Evolutionary conservation across 2,113 vertebrate species (phyloP), one percentile per base, ranked within the genome.

Genomic region (Ivindomyrus marchei): DNA sequence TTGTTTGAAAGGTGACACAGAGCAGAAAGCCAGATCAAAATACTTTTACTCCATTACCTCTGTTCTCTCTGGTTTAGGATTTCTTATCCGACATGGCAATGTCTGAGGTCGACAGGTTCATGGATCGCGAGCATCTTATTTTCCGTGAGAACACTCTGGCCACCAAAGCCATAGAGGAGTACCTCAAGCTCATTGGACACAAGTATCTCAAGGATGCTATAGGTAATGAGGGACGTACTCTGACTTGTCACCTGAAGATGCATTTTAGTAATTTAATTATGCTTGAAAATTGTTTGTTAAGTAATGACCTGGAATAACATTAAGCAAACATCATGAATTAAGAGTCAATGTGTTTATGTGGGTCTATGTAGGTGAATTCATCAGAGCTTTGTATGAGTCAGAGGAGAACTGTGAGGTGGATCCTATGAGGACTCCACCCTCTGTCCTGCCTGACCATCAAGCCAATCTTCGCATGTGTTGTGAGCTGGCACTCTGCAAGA

Each of bases 401-500:
- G 98, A 99, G 95, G 98, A 99, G 96, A 98, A 99, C 95, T 99
- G 98, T 27, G 98, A 99, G 94, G 98, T 99, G 66, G 98, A 99
- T 93, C 98, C 98, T 89, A 98, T 98, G 97, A 97, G 98, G 87
- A 97, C 98, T 93, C 97, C 98, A 0, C 97, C 98, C 0, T 97
- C 96, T 6, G 97, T 98, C 89, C 94, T 99, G 87, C 96, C 97
- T 0, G 98, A 99, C 93, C 98, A 99, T 93, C 98, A 98, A 95
- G 98, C 98, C 92, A 99, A 99, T 94, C 98, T 99, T 70, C 97
- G 98, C 90, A 99, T 99, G 98, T 99, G 98, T 95, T 98, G 98
- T 47, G 98, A 99, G 94, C 97, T 99, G 91, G 95, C 98, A 70
- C 97, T 99, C 93, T 99, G 98, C 97, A 99, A 99, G 95, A 98